Conservation (phyloP, 2,797 vertebrate genomes). For the Pseudomugil tenellus region DNA sequence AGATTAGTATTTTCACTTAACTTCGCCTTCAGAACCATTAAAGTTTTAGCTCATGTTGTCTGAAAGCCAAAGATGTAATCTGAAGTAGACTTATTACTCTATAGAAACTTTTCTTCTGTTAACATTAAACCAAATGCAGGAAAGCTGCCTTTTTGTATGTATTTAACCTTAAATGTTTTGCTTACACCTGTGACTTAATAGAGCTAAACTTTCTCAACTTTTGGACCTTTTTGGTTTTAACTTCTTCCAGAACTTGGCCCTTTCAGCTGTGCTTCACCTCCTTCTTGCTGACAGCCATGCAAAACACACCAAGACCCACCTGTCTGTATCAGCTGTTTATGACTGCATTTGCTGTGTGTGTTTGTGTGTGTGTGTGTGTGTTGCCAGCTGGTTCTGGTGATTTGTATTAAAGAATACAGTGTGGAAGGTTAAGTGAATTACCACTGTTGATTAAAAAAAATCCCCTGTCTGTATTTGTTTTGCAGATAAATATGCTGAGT, state of each 20-base stretch:
- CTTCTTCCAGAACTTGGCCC: not conserved
- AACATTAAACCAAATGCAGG: not conserved
- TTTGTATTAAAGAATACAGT: not conserved
- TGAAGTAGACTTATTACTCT: no score
- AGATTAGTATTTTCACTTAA: not conserved
- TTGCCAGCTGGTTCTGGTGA: no score
- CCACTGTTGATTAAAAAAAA: constrained; percentile 20
- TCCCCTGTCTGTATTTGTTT: constrained; percentile 65
- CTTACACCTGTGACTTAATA: constrained; percentile 17
- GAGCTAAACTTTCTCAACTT: constrained; percentile 8
- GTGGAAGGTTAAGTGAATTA: constrained; percentile 15
- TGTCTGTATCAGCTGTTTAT: constrained; percentile 67
- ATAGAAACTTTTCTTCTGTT: no score
- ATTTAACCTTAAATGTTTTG: not conserved
- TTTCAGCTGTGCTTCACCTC: constrained; percentile 50
- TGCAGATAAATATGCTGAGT: constrained; percentile 97
- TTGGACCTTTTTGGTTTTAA: constrained; percentile 5
- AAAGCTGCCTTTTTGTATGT: no score
- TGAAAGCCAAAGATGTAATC: not conserved
- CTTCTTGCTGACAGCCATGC: constrained; percentile 24
- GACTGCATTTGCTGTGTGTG: constrained; percentile 47
- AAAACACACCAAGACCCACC: constrained; percentile 49
- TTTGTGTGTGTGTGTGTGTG: no score
- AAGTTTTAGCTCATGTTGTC: not conserved
- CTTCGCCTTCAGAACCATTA: not conserved